A percentile compares a stretch with the other conserved stretches of the same genome.
Conservation (phyloP, 2,888 invertebrate genomes). For the Melieria picta region DNA sequence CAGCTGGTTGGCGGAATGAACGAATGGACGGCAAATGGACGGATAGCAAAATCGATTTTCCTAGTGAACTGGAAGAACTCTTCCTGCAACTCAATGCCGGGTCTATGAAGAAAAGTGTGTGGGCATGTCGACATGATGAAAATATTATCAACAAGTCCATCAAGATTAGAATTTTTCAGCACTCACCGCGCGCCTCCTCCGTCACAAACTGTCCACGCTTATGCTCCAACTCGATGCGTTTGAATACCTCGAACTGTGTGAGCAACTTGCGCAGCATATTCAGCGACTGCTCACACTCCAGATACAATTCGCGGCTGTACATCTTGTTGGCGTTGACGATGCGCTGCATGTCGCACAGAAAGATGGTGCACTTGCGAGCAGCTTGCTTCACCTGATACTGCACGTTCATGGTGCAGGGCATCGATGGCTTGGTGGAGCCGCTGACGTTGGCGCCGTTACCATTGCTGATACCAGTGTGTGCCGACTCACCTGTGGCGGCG, state of each 20-base stretch:
- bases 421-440: constrained; percentile 23
- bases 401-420: constrained; percentile 50
- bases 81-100: background rate
- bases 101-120: background rate
- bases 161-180: background rate
- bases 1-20: no score
- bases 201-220: constrained; percentile 45
- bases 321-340: constrained; percentile 48
- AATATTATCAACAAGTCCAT: background rate
- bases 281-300: constrained; percentile 49
- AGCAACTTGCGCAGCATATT: constrained; percentile 24
- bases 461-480: background rate
- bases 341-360: constrained; percentile 46
- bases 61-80: background rate
- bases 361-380: constrained; percentile 48
- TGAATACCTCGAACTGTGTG: constrained; percentile 39
- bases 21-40: no score
- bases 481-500: constrained; percentile 33
- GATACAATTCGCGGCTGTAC: constrained; percentile 48
- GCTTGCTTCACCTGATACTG: constrained; percentile 56
- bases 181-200: constrained; percentile 43
- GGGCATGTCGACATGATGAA: background rate
- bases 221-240: constrained; percentile 50
- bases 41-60: no score
- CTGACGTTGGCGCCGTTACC: background rate